Evolutionary conservation across 2,888 invertebrate genomes (phyloP).

Genomic region (Pimpla rufipes): DNA sequence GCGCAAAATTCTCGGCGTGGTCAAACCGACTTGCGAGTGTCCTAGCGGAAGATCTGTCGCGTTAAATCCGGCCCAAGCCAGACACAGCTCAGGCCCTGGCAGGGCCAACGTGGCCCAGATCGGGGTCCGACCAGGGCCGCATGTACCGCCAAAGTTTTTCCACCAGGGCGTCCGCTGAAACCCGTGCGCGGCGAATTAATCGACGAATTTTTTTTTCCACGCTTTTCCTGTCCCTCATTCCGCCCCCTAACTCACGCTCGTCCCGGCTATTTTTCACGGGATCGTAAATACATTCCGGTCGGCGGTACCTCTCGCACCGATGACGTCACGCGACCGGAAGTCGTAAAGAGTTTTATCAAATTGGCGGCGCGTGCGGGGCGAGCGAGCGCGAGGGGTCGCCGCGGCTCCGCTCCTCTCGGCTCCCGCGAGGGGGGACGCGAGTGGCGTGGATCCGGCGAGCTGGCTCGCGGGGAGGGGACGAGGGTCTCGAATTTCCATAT

Average conservation of each 20-base stretch:
- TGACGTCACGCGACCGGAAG: slow-evolving; percentile 69
- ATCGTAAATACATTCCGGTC: slow-evolving; percentile 69
- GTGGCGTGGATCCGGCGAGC: slow-evolving; percentile 67
- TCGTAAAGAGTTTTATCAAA: slow-evolving; percentile 75
- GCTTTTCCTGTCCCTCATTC: slow-evolving; percentile 14
- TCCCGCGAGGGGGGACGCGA: slow-evolving; percentile 29
- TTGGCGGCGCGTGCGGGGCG: slow-evolving; percentile 79
- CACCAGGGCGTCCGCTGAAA: no score
- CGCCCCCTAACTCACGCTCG: slow-evolving; percentile 4
- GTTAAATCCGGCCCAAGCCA: no score
- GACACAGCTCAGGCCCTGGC: no score
- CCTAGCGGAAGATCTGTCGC: no score
- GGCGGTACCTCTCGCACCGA: slow-evolving; percentile 45
- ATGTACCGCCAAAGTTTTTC: no score
- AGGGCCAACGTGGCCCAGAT: no score
- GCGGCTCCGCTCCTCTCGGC: no score
- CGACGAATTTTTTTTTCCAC: slow-evolving; percentile 19
- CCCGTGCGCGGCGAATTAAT: neutral
- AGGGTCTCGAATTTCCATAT: slow-evolving; percentile 82
- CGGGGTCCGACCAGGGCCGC: no score
- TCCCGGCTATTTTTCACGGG: slow-evolving; percentile 56
- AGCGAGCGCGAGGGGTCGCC: slow-evolving; percentile 27
- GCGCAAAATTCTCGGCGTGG: no score
- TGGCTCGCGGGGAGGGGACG: slow-evolving; percentile 56
- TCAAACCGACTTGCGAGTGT: no score